phyloP scores from a whole-genome alignment of 2,113 vertebrate genomes.

The Gymnobelideus leadbeateri region DNA sequence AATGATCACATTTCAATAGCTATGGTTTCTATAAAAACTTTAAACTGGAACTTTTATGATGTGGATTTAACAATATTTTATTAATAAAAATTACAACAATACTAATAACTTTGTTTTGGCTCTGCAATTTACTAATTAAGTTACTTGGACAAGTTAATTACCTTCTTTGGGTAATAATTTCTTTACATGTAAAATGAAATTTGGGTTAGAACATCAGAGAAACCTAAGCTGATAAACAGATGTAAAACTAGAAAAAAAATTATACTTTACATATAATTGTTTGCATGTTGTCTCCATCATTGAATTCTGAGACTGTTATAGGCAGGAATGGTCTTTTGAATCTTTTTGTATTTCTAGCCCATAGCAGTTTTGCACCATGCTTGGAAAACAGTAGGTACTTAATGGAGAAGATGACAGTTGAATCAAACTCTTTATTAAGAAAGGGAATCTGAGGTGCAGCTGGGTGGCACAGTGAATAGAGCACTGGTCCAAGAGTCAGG shows the following conservation, averaged over 20 bases:
- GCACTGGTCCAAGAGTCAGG: too few relatives aligned
- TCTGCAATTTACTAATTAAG: background rate
- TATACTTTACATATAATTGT: background rate
- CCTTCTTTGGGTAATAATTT: background rate
- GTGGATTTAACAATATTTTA: background rate
- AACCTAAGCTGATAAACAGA: background rate
- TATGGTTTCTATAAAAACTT: background rate
- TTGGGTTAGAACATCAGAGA: background rate
- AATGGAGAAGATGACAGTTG: background rate
- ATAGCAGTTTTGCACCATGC: too few relatives aligned
- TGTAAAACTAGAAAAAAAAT: background rate
- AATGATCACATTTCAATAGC: slow-evolving; percentile 1
- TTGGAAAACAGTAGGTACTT: too few relatives aligned
- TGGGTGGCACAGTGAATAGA: too few relatives aligned
- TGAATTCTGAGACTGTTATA: background rate
- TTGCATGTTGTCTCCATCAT: background rate
- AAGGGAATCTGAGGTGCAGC: background rate
- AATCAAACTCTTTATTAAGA: background rate
- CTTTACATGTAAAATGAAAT: background rate
- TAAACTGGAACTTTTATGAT: background rate
- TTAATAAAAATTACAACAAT: background rate
- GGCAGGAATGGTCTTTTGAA: background rate
- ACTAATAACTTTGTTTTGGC: background rate
- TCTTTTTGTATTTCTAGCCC: background rate
- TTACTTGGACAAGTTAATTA: background rate